Base-by-base conservation (phyloP, 2,888 invertebrate genomes). In the Drosophila mercatorum region DNA sequence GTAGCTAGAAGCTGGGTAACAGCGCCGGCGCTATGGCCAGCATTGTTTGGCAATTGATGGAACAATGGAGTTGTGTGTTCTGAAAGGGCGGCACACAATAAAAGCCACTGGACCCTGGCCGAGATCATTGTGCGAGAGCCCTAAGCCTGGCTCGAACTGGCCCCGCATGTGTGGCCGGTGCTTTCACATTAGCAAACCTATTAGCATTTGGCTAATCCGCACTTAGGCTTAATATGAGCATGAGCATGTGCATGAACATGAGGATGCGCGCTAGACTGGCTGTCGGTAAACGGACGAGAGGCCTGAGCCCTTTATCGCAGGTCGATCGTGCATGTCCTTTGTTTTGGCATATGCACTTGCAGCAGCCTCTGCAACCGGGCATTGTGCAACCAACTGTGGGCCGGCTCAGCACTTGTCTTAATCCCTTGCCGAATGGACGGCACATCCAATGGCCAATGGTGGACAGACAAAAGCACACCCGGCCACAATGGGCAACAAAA, bases 171-270 rank as follows among this genome's bases (percentile, higher is more conserved):
- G 75, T 63, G 70, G 80, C 68, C 78, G 53, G 41, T 76, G 83
- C 83, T 80, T 82, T 71, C 81, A 80, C 76, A 81, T 80, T 79
- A 78, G 69, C 73, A 72, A 81, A 63, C 69, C 87, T 81, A 83
- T 84, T 84, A 84, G 83, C 85, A 88, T 83, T 86, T 74, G 87
- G 82, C 69, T 88, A 73, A 88, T 80, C 86, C 74, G 76, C 77
- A 79, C 75, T 86, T 85, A 88, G 81, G 80, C 65, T 73, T 73
- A 79, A 79, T 83, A 51, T 34, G 52, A 11, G 26, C 44, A n/a
- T 41, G 44, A 17, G 41, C 38, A 8, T 41, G 44, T 5, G 43
- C 22, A 43, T 43, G 17, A 7, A 36, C 38, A 14, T 14, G 46
- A 22, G 60, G 61, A 69, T 74, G 60, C 60, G 12, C 72, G 71